Base-by-base conservation (phyloP, 64 coral and sea anemone genomes). In the Orbicella faveolata region DNA sequence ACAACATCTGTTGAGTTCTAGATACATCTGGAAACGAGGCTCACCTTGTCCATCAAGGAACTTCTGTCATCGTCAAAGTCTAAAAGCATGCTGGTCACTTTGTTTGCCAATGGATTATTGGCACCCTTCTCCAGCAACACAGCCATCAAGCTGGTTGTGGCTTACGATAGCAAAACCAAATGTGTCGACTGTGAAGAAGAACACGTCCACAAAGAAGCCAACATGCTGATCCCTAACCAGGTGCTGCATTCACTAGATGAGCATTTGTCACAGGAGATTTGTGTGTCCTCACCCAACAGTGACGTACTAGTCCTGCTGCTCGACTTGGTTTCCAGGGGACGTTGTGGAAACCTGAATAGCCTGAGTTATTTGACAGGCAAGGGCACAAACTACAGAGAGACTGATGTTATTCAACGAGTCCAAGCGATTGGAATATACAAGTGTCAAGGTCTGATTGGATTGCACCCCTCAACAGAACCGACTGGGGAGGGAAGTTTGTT, bases 31-130 rank as follows among this genome's bases (percentile, higher is more conserved):
- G 83, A 86, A 37, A 86, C 65, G 57, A 84, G 65, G 30, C 81
- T 65, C 25, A 84, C 81, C 81, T 33, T 84, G 81, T 65, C 81
- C 35, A 61, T 84, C 51, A 84, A 84, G 81, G 81, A 84, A 14
- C 52, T 84, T 84, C 61, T 84, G 51, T 84, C 81, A 26, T 84
- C 81, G 2, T 84, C 81, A 61, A 84, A 84, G 81, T 65, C 81
- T 52, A 84, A 84, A 66, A 84, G 81, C 52, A 53, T 53, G 52
- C 52, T 53, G 4, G 52, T 53, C 52, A 53, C 4, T 53, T 53
- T 53, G 12, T 84, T 84, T 63, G 55, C 9, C 35, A 33, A 84
- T 30, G 55, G 81, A 61, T 63, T 84, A 66, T 66, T 84, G n/a
- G 48, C 7, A 4, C 3, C 11, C 57, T 84, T 84, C 61, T 84